Evolutionary conservation across 2,797 vertebrate species (phyloP).

Genomic region (Ispidina lecontei): DNA sequence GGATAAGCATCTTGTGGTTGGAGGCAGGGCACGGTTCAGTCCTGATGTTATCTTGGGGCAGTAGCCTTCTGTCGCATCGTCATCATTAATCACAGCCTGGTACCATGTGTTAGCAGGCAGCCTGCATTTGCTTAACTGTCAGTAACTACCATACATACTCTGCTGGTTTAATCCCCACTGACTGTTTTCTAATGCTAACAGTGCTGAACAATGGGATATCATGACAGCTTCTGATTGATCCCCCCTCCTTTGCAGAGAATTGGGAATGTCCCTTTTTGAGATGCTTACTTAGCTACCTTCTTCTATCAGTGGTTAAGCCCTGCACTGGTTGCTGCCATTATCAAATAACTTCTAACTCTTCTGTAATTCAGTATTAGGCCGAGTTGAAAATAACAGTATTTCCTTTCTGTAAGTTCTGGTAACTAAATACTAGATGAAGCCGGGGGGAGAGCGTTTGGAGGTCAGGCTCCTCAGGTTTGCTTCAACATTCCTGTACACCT

Average conservation of each 20-base stretch:
- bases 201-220: constrained; percentile 48
- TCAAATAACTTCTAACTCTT: background rate
- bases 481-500: background rate
- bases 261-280: background rate
- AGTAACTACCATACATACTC: background rate
- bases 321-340: background rate
- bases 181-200: constrained; percentile 52
- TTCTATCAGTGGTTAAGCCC: background rate
- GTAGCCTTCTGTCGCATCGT: constrained; percentile 42
- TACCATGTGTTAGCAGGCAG: constrained; percentile 62
- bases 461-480: background rate
- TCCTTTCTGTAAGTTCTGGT: background rate
- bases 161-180: constrained; percentile 39
- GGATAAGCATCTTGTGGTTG: constrained; percentile 19
- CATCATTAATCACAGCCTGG: constrained; percentile 59
- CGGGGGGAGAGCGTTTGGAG: background rate
- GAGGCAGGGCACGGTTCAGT: constrained; percentile 46
- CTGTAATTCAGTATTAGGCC: background rate
- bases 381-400: background rate
- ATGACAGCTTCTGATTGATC: constrained; percentile 12
- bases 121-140: constrained; percentile 46
- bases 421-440: background rate
- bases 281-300: background rate
- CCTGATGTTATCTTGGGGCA: constrained; percentile 17
- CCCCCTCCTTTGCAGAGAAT: background rate